These are phyloP conservation scores for Gulo gulo DNA, from an alignment of 2,113 vertebrate genomes.

Conservation along the genomic window DNA sequence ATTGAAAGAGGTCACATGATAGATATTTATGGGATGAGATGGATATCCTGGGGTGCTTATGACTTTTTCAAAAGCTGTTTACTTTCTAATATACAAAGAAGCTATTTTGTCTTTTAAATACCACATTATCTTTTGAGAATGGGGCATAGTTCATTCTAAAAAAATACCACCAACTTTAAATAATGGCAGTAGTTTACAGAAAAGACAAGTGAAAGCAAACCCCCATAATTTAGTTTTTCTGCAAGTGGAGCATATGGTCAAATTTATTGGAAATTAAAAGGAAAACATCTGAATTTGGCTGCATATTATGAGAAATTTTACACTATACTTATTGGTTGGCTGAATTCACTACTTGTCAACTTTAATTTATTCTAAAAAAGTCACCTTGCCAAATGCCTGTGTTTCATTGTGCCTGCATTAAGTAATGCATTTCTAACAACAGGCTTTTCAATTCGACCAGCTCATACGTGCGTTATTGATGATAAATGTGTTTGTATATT, in stretches of 20 bases:
- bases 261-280: conserved; percentile 74
- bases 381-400: conserved; percentile 65
- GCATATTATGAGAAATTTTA: conserved; percentile 48
- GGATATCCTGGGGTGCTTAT: neutral
- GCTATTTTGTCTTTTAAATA: conserved; percentile 59
- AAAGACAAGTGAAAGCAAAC: conserved; percentile 12
- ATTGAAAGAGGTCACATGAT: conserved; percentile 25
- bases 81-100: conserved; percentile 41
- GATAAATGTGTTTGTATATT: neutral
- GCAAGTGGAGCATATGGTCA: conserved; percentile 63
- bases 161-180: conserved; percentile 58
- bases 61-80: conserved; percentile 55
- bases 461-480: neutral
- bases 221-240: conserved; percentile 47
- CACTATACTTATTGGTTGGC: conserved; percentile 53
- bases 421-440: conserved; percentile 22
- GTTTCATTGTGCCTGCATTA: conserved; percentile 48
- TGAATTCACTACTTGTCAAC: conserved; percentile 61
- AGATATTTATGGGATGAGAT: conserved; percentile 29
- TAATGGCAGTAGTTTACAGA: conserved; percentile 34
- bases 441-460: neutral
- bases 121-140: conserved; percentile 47
- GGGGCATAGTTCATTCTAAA: conserved; percentile 39
- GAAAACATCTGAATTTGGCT: conserved; percentile 63
- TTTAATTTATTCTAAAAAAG: conserved; percentile 58